phyloP scores from a whole-genome alignment of 1,140 invertebrate genomes.

The Drosophila grimshawi region DNA sequence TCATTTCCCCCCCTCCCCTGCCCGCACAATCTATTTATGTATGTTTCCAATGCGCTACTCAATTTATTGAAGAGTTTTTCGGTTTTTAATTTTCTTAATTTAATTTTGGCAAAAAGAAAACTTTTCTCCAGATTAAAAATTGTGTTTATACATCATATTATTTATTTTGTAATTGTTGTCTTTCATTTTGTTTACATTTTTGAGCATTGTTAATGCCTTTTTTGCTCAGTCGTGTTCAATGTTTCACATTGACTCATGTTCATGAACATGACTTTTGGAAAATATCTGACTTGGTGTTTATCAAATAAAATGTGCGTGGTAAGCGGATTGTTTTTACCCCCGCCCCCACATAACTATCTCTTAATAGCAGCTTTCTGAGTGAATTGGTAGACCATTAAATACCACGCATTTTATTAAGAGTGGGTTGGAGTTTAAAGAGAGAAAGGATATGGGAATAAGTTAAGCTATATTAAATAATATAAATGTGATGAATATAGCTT shows the following conservation, averaged over 20 bases:
- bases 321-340: slow-evolving; percentile 22
- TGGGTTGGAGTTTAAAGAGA: neutral
- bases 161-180: slow-evolving; percentile 4
- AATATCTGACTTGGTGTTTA: slow-evolving; percentile 24
- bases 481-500: too few species aligned
- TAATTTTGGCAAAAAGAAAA: slow-evolving; percentile 5
- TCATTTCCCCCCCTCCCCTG: slow-evolving; percentile 6
- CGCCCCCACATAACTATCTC: slow-evolving; percentile 15
- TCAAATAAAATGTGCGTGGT: slow-evolving; percentile 32
- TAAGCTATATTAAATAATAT: neutral
- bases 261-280: slow-evolving; percentile 44
- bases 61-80: slow-evolving; percentile 8
- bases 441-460: neutral
- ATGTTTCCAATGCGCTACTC: slow-evolving; percentile 42
- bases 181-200: slow-evolving; percentile 14
- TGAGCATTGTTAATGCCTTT: slow-evolving; percentile 15
- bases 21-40: slow-evolving; percentile 25
- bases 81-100: slow-evolving; percentile 17
- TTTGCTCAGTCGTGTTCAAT: slow-evolving; percentile 12
- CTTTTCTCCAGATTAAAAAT: slow-evolving; percentile 20
- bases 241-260: slow-evolving; percentile 33
- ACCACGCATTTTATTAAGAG: neutral
- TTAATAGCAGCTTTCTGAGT: neutral
- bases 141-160: slow-evolving; percentile 5
- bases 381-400: neutral